Evolutionary conservation across 2,113 vertebrate species (phyloP).

Genomic region (Sinosuthora webbiana): DNA sequence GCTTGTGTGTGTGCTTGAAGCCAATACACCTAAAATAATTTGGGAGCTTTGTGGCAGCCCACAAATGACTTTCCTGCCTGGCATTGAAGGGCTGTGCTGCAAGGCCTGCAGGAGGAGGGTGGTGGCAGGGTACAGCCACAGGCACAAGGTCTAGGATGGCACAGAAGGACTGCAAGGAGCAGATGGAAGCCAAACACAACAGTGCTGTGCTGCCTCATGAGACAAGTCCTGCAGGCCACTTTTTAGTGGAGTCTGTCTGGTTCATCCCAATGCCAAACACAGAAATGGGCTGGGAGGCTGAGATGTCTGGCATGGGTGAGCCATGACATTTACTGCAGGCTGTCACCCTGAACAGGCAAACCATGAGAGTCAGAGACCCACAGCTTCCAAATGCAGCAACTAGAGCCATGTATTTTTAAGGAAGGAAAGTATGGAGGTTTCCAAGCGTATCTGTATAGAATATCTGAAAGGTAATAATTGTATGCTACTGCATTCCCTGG

Average conservation of each 20-base stretch:
- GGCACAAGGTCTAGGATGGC: not conserved
- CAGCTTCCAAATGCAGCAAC: not conserved
- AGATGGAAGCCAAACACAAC: not conserved
- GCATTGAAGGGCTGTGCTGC: not conserved
- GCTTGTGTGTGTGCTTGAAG: not conserved
- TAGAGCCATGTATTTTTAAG: not conserved
- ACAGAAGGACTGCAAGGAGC: not conserved
- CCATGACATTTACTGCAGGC: not conserved
- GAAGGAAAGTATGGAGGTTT: not conserved
- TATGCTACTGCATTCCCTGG: not conserved
- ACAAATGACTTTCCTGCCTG: not conserved
- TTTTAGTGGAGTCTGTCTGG: not conserved
- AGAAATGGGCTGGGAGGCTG: not conserved
- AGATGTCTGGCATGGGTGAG: not conserved
- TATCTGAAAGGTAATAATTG: constrained; percentile 22
- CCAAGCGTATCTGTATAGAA: not conserved
- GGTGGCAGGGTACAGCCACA: not conserved
- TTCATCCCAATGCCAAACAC: not conserved
- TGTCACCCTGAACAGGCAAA: not conserved
- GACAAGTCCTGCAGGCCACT: not conserved
- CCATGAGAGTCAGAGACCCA: not conserved
- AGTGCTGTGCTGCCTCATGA: not conserved
- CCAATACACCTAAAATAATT: not conserved
- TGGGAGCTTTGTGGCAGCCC: not conserved
- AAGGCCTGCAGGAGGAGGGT: not conserved